Evolutionary conservation across 2,797 vertebrate genomes (phyloP).

Genomic region (Gymnothorax javanicus): DNA sequence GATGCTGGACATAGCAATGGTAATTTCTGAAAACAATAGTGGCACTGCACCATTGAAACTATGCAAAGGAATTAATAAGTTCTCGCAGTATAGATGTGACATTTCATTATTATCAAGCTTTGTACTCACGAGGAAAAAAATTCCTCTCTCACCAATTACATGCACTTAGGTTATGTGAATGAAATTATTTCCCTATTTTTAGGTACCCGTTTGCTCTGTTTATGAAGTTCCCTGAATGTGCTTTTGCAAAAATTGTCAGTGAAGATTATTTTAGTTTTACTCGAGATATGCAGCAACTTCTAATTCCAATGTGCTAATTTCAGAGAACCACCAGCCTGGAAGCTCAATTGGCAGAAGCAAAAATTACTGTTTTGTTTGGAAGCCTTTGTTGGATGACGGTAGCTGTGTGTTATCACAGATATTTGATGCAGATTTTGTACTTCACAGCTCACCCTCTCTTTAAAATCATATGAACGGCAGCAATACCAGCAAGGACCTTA

Average conservation of each 20-base stretch:
- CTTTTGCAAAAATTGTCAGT: no score
- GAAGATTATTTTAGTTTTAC: background rate
- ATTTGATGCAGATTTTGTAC: background rate
- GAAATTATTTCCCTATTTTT: slow-evolving; percentile 5
- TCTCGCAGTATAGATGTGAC: background rate
- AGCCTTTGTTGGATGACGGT: background rate
- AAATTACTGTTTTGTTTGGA: background rate
- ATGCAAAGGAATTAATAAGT: background rate
- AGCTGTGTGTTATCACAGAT: background rate
- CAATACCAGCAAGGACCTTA: background rate
- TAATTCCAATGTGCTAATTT: background rate
- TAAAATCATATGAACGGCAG: background rate
- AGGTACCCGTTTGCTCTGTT: background rate
- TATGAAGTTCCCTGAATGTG: background rate
- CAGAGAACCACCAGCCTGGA: background rate
- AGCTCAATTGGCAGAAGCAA: background rate
- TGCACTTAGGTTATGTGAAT: background rate
- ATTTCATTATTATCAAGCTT: background rate
- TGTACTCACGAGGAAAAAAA: background rate
- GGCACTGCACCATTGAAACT: background rate
- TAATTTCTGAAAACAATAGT: background rate
- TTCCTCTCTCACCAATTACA: background rate
- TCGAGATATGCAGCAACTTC: background rate
- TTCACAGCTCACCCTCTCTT: background rate
- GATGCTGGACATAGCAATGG: background rate